Evolutionary conservation across 2,113 vertebrate species (phyloP), one percentile per base, ranked within the genome.

Genomic region (Ascaphus truei): DNA sequence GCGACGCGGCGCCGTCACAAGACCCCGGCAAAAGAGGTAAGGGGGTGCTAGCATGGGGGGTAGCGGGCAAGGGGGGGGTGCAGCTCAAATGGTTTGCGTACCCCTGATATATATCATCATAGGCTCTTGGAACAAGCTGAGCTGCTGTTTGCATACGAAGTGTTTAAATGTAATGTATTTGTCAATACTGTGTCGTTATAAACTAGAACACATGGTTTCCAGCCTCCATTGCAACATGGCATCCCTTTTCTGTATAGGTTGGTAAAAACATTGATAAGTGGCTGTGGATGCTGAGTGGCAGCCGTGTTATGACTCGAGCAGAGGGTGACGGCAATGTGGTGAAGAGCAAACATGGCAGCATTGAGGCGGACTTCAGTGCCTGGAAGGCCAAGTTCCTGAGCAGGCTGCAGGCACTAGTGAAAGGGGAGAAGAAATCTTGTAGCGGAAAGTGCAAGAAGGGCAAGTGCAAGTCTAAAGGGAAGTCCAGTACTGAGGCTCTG

Each of bases 251-350:
- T 16, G 3, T 1, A 11, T 73, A 99, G 97, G 95, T 95, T 57
- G 90, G 93, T 25, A 94, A 85, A 60, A 93, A 87, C 0, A 53
- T 96, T 1, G 96, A 98, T 78, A 94, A 90, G 75, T 98, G 96
- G 93, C 85, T 99, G 53, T 98, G 97, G 96, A 91, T 91, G 93
- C 91, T 99, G 0, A 86, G 93, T 1, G 93, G 85, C 7, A 75
- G 51, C 1, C 89, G 95, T 0, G 51, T 98, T 68, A 76, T 95
- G 87, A 86, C 91, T 27, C 83, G 89, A 1, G 90, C 85, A 0
- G 89, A 93, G 22, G 94, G 94, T 0, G 93, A 99, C 75, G 74
- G 90, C 26, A 89, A 94, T 0, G 93, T 93, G 53, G 86, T 81
- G 2, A 90, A 81, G 72, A 99, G 96, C 78, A 86, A 81, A 6